Evolutionary conservation across 2,113 vertebrate genomes (phyloP).

Genomic region (Blennius ocellaris): DNA sequence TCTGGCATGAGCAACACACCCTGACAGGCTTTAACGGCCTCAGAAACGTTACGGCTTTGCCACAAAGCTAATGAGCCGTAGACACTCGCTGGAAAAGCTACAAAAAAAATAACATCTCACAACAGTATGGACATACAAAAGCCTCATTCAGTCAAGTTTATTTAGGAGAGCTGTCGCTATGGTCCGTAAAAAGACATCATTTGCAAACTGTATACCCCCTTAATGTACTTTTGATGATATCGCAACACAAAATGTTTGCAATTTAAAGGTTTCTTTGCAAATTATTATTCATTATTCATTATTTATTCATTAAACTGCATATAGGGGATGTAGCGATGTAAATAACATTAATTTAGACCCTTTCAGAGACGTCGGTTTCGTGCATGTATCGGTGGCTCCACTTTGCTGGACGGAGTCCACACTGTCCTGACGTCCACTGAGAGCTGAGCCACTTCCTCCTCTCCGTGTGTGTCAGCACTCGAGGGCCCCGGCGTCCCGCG

Average conservation of each 20-base stretch:
- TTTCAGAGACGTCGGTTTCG: constrained; percentile 24
- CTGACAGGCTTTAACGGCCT: not conserved
- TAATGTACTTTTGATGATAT: constrained; percentile 32
- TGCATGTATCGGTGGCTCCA: constrained; percentile 40
- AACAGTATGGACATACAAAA: constrained; percentile 17
- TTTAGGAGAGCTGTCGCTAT: constrained; percentile 42
- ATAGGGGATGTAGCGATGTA: constrained; percentile 14
- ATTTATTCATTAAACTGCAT: not conserved
- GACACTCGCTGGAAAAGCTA: constrained; percentile 31
- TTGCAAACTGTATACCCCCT: not conserved
- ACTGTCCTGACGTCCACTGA: constrained; percentile 40
- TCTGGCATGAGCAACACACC: constrained; percentile 17
- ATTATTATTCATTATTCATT: constrained; percentile 32
- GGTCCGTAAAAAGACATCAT: not conserved
- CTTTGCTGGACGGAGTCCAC: constrained; percentile 32
- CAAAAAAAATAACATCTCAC: constrained; percentile 6
- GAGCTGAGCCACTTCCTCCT: constrained; percentile 41
- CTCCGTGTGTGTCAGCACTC: constrained; percentile 42
- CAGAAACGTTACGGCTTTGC: constrained; percentile 46
- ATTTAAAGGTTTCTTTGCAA: constrained; percentile 10
- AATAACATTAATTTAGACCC: not conserved
- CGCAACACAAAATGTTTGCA: constrained; percentile 17
- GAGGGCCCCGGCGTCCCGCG: constrained; percentile 27
- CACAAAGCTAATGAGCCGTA: constrained; percentile 50
- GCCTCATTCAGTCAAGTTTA: constrained; percentile 46